phyloP scores from a whole-genome alignment of 2,113 vertebrate genomes.

The Toxostoma redivivum region DNA sequence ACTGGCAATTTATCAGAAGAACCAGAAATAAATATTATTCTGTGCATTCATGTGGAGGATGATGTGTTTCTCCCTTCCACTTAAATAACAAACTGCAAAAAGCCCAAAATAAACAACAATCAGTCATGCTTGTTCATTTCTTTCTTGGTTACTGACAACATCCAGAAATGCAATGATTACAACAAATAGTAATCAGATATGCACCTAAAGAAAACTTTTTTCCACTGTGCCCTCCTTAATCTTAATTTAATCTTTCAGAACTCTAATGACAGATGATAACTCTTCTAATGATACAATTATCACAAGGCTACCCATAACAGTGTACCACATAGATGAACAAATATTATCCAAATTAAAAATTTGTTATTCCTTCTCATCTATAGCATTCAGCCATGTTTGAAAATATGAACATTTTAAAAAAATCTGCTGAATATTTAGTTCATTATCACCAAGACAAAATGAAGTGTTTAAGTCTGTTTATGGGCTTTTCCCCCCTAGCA shows the following conservation, averaged over 20 bases:
- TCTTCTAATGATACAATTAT: not conserved
- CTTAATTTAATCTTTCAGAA: not conserved
- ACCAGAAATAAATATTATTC: not conserved
- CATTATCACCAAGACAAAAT: not conserved
- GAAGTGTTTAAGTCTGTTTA: not conserved
- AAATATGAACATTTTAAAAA: not conserved
- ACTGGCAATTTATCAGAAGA: not conserved
- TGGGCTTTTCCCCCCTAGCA: fast-evolving
- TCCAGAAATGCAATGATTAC: not conserved
- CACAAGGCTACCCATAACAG: not conserved
- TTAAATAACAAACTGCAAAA: not conserved
- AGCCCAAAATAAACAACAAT: not conserved
- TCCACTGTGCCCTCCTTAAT: not conserved
- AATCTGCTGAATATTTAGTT: not conserved
- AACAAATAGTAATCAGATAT: not conserved
- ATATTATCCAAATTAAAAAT: not conserved
- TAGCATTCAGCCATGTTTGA: not conserved
- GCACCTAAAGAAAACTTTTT: not conserved
- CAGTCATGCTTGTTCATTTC: not conserved
- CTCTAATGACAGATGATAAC: not conserved
- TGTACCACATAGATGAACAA: not conserved
- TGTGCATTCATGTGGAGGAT: not conserved
- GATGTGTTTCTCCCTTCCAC: not conserved
- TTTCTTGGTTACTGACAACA: not conserved
- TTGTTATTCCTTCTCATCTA: not conserved